Conservation (phyloP, 2,113 vertebrate genomes). For the Synodontis membranacea region DNA sequence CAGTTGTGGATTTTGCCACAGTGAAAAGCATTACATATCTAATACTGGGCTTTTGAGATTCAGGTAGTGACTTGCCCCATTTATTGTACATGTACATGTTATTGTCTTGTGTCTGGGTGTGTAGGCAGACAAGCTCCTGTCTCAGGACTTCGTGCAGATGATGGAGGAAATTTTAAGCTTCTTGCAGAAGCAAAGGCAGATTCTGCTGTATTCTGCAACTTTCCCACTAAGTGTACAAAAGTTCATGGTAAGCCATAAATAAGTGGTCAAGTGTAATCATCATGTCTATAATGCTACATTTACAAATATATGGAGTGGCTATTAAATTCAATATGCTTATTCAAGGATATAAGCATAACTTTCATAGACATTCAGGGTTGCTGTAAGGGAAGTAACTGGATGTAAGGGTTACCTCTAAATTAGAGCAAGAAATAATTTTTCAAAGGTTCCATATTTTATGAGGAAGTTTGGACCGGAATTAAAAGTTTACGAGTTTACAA, state of each 20-base stretch:
- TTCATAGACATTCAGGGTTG: background rate
- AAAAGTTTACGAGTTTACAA: background rate
- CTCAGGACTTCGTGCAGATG: slow-evolving; percentile 99
- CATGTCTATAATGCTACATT: background rate
- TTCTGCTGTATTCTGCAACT: slow-evolving; percentile 97
- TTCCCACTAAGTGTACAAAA: slow-evolving; percentile 99
- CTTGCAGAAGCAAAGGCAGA: slow-evolving; percentile 95
- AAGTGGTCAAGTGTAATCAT: background rate
- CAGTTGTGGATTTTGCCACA: background rate
- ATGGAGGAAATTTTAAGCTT: slow-evolving; percentile 98
- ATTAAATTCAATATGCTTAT: too few species aligned
- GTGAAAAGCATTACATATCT: background rate
- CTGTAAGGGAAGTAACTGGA: background rate
- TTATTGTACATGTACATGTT: background rate
- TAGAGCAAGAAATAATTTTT: background rate
- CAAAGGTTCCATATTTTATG: background rate
- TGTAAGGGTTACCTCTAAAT: background rate
- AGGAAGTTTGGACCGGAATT: background rate
- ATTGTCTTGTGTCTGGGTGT: background rate
- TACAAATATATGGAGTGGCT: background rate
- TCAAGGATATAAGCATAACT: too few species aligned
- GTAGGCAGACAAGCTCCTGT: slow-evolving; percentile 96
- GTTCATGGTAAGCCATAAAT: slow-evolving; percentile 85
- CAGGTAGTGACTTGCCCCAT: background rate
- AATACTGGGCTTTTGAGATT: background rate